These are phyloP conservation scores for Micrastur ruficollis DNA, from an alignment of 2,797 vertebrate genomes.

Conservation along the genomic window DNA sequence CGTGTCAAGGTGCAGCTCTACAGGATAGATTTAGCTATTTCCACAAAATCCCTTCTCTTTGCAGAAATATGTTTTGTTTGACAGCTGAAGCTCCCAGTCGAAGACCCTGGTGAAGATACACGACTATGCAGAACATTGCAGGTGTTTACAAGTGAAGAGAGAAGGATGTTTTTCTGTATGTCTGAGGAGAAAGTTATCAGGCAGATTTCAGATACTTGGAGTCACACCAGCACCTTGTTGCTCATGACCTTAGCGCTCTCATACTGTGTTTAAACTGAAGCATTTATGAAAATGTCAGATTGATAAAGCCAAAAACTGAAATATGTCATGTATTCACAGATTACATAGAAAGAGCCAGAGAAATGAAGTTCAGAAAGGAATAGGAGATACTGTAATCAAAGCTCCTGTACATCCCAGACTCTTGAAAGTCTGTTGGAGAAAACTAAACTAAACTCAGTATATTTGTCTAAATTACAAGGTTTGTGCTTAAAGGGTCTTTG, in stretches of 20 bases:
- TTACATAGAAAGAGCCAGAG: not conserved
- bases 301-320: not conserved
- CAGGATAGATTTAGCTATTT: not conserved
- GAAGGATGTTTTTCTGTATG: not conserved
- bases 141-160: not conserved
- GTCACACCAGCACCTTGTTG: not conserved
- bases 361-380: not conserved
- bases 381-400: not conserved
- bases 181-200: not conserved
- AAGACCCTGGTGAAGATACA: not conserved
- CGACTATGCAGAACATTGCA: not conserved
- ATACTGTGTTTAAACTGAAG: not conserved
- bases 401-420: not conserved
- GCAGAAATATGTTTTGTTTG: conserved; percentile 29
- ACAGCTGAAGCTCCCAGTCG: not conserved
- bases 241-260: not conserved
- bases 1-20: not conserved
- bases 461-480: not conserved
- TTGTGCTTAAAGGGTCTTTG: not conserved
- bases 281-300: not conserved
- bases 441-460: not conserved
- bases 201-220: not conserved
- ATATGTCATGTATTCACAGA: not conserved
- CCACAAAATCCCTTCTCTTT: conserved; percentile 1
- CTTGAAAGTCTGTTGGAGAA: not conserved